Conservation (phyloP, 2,113 vertebrate species). For the Mandrillus leucophaeus region DNA sequence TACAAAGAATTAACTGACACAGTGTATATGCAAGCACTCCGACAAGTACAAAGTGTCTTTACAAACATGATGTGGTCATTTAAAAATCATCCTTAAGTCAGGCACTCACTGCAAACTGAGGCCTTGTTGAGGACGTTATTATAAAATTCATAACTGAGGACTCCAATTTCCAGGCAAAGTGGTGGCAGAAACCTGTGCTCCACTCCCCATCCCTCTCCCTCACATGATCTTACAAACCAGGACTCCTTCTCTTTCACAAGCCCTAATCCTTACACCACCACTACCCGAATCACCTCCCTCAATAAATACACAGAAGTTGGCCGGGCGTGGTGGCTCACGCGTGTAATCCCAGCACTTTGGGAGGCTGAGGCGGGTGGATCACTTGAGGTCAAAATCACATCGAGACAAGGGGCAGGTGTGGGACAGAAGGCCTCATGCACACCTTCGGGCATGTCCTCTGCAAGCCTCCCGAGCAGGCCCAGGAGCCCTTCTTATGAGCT, state of each 20-base stretch:
- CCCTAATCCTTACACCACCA: background rate
- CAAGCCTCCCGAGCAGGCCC: background rate
- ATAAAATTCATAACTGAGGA: slow-evolving; percentile 22
- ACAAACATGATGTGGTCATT: background rate
- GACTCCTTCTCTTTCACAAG: background rate
- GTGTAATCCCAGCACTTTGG: no score
- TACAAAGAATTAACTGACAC: background rate
- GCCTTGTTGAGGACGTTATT: background rate
- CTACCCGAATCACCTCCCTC: background rate
- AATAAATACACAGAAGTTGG: background rate
- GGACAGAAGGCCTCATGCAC: background rate
- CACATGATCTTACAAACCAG: background rate
- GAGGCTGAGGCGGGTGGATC: no score
- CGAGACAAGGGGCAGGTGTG: background rate
- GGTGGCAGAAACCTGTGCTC: background rate
- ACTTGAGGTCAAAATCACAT: background rate
- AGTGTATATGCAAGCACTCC: background rate
- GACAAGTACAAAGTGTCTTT: background rate
- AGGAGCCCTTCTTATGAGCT: slow-evolving; percentile 45
- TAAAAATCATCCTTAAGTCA: background rate
- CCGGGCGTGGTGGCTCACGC: no score
- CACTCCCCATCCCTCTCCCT: background rate
- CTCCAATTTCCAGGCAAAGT: background rate
- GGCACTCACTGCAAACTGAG: background rate
- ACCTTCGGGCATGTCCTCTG: slow-evolving; percentile 22